Evolutionary conservation across 2,888 invertebrate genomes (phyloP), one percentile per base, ranked within the genome.

Genomic region (Agonum fuliginosum): DNA sequence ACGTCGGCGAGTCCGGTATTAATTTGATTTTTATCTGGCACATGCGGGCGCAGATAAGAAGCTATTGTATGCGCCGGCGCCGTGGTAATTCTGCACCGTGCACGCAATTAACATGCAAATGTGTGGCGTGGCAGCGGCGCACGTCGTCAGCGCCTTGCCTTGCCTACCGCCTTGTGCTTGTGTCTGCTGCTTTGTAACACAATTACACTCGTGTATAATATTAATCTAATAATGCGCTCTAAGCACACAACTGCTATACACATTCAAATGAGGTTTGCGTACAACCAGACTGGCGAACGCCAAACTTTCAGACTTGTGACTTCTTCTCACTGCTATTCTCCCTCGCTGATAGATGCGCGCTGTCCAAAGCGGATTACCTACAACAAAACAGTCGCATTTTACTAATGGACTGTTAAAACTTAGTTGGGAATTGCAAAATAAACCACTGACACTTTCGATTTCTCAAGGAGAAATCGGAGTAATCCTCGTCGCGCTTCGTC

Each of bases 21-120:
- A 83, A 81, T 82, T 82, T 80, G 82, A 82, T 82, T 83, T 83
- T 82, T 82, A 82, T 83, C 82, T 81, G 78, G 78, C 81, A 78
- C 79, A 81, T 78, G 79, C 80, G 80, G 79, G 58, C 80, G 70
- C 72, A 71, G 80, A 80, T 81, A 80, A 79, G 79, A 69, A 70
- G 69, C 46, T 67, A 58, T 78, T 77, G 74, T 79, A 80, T 78
- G 79, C 75, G 75, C 75, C 51, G 12, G 75, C 51, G 65, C 75
- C 48, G 48, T 37, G 48, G 67, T 76, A 67, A 67, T 67, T 67
- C 75, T 67, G 77, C 77, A 70, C 54, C 20, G 80, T 78, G 78
- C 79, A 80, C 78, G 81, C 82, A 83, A 84, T 84, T 83, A 84
- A 83, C 82, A 83, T 83, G 83, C 83, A 83, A 84, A 83, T 84